phyloP scores from a whole-genome alignment of 2,888 invertebrate genomes.

The Argyresthia goedartella region DNA sequence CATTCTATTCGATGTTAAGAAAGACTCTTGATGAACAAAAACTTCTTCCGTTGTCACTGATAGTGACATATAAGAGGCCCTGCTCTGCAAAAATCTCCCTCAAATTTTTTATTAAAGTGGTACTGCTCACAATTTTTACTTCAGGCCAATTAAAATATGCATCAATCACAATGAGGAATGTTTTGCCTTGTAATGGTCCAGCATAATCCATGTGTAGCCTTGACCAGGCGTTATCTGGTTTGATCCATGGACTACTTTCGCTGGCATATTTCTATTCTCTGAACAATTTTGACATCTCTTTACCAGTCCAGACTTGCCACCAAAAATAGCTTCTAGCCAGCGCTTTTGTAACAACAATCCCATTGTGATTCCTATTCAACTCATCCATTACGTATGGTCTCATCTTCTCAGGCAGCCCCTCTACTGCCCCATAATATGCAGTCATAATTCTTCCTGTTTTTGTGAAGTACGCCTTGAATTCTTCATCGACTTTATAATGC shows the following conservation, averaged over 20 bases:
- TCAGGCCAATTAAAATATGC: background rate
- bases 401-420: conserved; percentile 6
- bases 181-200: conserved; percentile 1
- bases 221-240: background rate
- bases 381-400: background rate
- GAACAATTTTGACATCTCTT: background rate
- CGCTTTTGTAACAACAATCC: conserved; percentile 9
- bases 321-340: conserved; percentile 9
- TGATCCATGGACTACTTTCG: background rate
- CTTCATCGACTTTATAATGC: background rate
- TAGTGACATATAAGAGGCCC: conserved; percentile 7
- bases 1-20: conserved; percentile 7
- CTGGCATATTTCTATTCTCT: background rate
- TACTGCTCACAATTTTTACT: background rate
- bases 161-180: background rate
- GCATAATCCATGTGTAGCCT: conserved; percentile 1
- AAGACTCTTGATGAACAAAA: conserved; percentile 7
- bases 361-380: conserved; percentile 8
- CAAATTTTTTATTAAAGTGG: conserved; percentile 2
- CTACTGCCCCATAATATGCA: conserved; percentile 9
- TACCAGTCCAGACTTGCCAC: conserved; percentile 4
- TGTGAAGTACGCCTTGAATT: background rate
- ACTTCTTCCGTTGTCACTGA: conserved; percentile 10
- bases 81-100: conserved; percentile 8
- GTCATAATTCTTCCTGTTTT: conserved; percentile 1